These are phyloP conservation scores for Epizoanthus scotinus DNA, from an alignment of 92 coral and sea anemone species.

Conservation along the genomic window DNA sequence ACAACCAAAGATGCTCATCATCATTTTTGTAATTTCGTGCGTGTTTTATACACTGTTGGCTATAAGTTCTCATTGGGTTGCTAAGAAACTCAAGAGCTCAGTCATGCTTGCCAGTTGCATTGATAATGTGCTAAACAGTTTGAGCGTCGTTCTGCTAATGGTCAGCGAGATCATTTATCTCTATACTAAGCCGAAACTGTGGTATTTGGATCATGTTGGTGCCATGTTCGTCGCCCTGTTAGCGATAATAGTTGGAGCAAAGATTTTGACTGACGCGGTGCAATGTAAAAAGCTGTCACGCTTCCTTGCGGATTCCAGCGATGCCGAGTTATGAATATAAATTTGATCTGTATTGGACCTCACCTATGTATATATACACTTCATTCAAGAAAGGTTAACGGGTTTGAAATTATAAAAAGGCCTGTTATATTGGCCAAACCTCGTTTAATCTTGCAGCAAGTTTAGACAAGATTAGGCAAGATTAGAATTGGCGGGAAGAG, in stretches of 20 bases:
- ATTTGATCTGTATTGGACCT: too few species aligned
- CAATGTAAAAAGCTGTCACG: constrained; percentile 1
- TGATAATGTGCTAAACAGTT: neutral
- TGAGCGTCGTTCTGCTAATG: neutral
- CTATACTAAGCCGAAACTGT: neutral
- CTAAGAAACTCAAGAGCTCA: constrained; percentile 20
- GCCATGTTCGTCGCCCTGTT: constrained; percentile 23
- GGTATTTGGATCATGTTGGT: constrained; percentile 31
- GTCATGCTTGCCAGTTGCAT: constrained; percentile 33
- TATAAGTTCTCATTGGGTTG: neutral
- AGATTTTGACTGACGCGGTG: constrained; percentile 9
- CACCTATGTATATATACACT: too few species aligned
- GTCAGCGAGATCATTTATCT: neutral
- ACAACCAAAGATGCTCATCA: neutral
- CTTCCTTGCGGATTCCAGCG: constrained; percentile 14
- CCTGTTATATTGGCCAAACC: too few species aligned
- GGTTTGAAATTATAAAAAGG: too few species aligned
- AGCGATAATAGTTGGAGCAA: constrained; percentile 19
- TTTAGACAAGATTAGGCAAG: too few species aligned
- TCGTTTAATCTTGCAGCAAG: too few species aligned
- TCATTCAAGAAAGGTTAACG: too few species aligned
- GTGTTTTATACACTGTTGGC: constrained; percentile 5
- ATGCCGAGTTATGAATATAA: neutral
- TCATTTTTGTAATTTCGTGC: neutral
- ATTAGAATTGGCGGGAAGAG: too few species aligned